Evolutionary conservation across 2,113 vertebrate genomes (phyloP), one percentile per base, ranked within the genome.

Genomic region (Procavia capensis): DNA sequence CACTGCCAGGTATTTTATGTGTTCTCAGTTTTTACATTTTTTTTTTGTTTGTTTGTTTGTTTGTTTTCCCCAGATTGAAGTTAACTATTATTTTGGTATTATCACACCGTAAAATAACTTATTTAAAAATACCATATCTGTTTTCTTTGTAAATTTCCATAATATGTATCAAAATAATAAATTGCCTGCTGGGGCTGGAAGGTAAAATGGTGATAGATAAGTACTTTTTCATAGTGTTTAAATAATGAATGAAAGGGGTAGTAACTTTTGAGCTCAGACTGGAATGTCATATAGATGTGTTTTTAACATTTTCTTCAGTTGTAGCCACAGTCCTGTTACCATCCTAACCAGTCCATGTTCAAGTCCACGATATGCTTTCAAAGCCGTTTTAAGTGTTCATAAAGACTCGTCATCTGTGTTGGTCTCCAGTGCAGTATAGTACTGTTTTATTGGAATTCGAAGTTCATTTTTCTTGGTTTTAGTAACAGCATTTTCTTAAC

Each of bases 401-500:
- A n/a, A n/a, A 43, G 45, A 66, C 29, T 83, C 16, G 41, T 54
- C 27, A 13, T 72, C 43, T 41, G 27, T 89, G 36, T 83, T 83
- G 78, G 29, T 89, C 34, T 47, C 2, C 2, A 76, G 6, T 22
- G 34, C 17, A 41, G 17, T 85, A 25, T 20, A 84, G 54, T 47
- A 63, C 19, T 45, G 57, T 66, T 43, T 76, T 27, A 31, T 54
- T 39, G 54, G 59, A 76, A 83, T 92, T 88, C 76, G 31, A 22
- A 70, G 17, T 84, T 90, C 36, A 45, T 59, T 76, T 68, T 81
- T 88, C 70, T 75, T 66, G 7, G 36, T 95, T 91, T 86, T 43
- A 81, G 43, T 80, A 57, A 14, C 31, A 54, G n/a, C 75, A 86
- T 64, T 81, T 61, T 64, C 41, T 64, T 57, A 20, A 20, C 9